Evolutionary conservation across 2,888 invertebrate genomes (phyloP), one percentile per base, ranked within the genome.

Genomic region (Sphaerophoria rueppellii): DNA sequence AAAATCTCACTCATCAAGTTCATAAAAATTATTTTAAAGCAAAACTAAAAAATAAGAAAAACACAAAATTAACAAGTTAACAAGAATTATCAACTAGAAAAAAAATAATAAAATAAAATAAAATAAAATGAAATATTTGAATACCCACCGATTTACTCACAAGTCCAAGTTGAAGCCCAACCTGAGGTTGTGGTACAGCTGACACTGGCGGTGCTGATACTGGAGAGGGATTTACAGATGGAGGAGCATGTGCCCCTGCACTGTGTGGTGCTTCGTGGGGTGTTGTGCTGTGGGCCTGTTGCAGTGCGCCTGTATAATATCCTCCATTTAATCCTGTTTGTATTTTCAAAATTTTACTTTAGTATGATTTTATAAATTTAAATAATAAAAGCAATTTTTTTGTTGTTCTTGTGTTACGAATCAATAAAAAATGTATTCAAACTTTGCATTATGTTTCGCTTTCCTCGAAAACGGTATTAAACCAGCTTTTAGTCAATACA

Each of bases 221-320:
- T 88, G 93, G 92, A 87, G 93, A 92, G 90, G 92, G 93, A 90
- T 92, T 93, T 75, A 90, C 89, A 87, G 89, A 86, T 82, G 90
- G 88, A 78, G 90, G 89, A 87, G 89, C 88, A 86, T 89, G 88
- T 48, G 89, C 89, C 87, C 90, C 89, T 88, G 89, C 90, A 89
- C 90, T 93, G 91, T 91, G 93, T 90, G 93, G 94, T 90, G 95
- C 95, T 94, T 93, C 96, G 92, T 95, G 95, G 88, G 95, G 95
- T 93, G 97, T 96, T 92, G 97, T 96, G 92, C 96, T 96, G 93
- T 97, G 97, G 90, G 96, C 97, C 92, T 96, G 96, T 93, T 97
- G 97, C 91, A 96, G 93, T 90, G 95, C 94, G 92, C 95, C 95
- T 90, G 94, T 93, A 91, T 94, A 94, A 93, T 94, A 95, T 91